Evolutionary conservation across 2,797 vertebrate genomes (phyloP), one percentile per base, ranked within the genome.

Genomic region (Melanotaenia parkinsoni): DNA sequence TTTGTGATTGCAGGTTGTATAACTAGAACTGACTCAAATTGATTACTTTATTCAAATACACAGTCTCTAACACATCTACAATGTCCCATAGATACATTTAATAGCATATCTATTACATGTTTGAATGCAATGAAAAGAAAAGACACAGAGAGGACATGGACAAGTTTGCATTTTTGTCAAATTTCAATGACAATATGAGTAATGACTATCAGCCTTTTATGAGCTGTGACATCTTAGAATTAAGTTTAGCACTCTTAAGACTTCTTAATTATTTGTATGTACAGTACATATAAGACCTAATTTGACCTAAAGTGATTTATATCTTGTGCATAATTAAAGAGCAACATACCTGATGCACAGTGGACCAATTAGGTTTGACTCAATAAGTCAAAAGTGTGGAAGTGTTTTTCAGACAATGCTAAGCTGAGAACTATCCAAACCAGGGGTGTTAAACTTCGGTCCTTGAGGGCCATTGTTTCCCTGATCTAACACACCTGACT

Each of bases 21-120:
- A 62, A 71, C 45, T 56, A 70, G 61, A 56, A 61, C 64, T 35
- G 58, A 54, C 16, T 74, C 67, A 62, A 38, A 22, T 22, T 53
- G n/a, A 33, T 28, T 22, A 32, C 16, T 56, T 56, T 62, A 13
- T 35, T 35, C 11, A 67, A 60, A 56, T 59, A 30, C 30, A 30
- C 30, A 65, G 13, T 60, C 56, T 37, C 40, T 35, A 58, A 67
- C 37, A 40, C 40, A 30, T 63, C 2, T 24, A 28, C 24, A 50
- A 16, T 50, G 18, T 57, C 20, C 28, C 13, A 24, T 28, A n/a
- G 40, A 67, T 43, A 12, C 35, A 67, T 62, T 35, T 50, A 57
- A 57, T 62, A 22, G 14, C 50, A 57, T 4, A 28, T 56, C 33
- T 45, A 54, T 32, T 10, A 45, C 32, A 63, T 58, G 40, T 47